Percentiles rank a stretch among this genome's conserved stretches.
These are phyloP conservation scores for Capromys pilorides DNA, from an alignment of 2,797 vertebrate genomes.

Conservation along the genomic window DNA sequence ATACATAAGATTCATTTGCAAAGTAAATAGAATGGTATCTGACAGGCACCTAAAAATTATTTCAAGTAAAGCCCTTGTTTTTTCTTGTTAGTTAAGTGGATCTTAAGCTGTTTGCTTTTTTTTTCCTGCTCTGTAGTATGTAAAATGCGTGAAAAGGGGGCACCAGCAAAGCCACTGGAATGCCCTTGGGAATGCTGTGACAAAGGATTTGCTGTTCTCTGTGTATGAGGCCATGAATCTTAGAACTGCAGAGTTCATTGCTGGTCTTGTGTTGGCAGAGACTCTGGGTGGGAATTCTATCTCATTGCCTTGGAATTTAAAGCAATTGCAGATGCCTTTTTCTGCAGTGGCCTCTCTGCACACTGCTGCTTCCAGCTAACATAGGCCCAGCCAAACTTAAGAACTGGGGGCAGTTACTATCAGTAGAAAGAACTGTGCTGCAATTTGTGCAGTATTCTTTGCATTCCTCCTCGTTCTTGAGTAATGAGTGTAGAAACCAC, in stretches of 20 bases:
- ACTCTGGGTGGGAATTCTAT: background rate
- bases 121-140: background rate
- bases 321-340: conserved; percentile 65
- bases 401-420: background rate
- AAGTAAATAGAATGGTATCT: background rate
- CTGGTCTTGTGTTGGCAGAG: conserved; percentile 10
- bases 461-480: background rate
- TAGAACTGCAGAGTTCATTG: background rate
- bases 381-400: background rate
- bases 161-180: background rate
- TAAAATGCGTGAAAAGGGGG: conserved; percentile 21
- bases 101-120: conserved; percentile 29
- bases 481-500: background rate
- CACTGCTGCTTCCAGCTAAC: background rate
- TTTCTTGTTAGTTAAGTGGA: conserved; percentile 38
- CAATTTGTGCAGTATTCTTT: background rate
- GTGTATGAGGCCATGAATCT: background rate
- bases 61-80: conserved; percentile 3
- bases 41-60: background rate
- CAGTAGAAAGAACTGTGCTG: background rate
- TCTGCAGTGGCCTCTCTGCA: background rate
- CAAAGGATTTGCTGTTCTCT: conserved; percentile 59
- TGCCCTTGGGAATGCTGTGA: background rate
- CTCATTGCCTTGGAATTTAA: conserved; percentile 76
- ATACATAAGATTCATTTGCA: background rate